phyloP scores from a whole-genome alignment of 2,888 invertebrate genomes.

The Eilema depressum region DNA sequence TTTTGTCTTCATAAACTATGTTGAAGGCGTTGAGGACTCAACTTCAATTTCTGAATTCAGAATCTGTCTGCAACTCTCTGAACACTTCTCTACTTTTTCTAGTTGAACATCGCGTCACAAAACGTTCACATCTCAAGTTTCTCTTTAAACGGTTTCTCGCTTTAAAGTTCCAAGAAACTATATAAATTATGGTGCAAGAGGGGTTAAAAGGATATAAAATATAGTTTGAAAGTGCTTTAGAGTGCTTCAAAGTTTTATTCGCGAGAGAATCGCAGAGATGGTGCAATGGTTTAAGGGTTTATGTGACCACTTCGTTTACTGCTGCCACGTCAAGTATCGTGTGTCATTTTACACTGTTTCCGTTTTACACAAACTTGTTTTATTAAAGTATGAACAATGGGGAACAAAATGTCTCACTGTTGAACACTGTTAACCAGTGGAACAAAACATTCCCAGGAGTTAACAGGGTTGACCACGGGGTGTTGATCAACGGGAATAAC shows the following conservation, averaged over 20 bases:
- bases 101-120: not conserved
- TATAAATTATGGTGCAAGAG: slow-evolving; percentile 39
- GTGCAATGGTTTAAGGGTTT: not conserved
- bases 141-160: slow-evolving; percentile 39
- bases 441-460: too few species aligned
- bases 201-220: slow-evolving; percentile 37
- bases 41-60: not conserved
- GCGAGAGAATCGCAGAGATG: not conserved
- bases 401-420: too few species aligned
- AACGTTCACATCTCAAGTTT: not conserved
- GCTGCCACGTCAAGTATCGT: not conserved
- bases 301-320: not conserved
- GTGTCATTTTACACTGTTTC: too few species aligned
- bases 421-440: too few species aligned
- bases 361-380: too few species aligned
- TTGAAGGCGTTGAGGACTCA: not conserved
- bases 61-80: not conserved
- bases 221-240: slow-evolving; percentile 33
- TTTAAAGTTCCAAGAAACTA: slow-evolving; percentile 30
- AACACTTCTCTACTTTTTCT: not conserved
- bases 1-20: not conserved
- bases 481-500: too few species aligned
- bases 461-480: too few species aligned
- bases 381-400: too few species aligned
- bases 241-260: slow-evolving; percentile 19